Percentiles rank a stretch among this genome's conserved stretches.
These are phyloP conservation scores for Calypte anna DNA, from an alignment of 2,113 vertebrate genomes.

Conservation along the genomic window DNA sequence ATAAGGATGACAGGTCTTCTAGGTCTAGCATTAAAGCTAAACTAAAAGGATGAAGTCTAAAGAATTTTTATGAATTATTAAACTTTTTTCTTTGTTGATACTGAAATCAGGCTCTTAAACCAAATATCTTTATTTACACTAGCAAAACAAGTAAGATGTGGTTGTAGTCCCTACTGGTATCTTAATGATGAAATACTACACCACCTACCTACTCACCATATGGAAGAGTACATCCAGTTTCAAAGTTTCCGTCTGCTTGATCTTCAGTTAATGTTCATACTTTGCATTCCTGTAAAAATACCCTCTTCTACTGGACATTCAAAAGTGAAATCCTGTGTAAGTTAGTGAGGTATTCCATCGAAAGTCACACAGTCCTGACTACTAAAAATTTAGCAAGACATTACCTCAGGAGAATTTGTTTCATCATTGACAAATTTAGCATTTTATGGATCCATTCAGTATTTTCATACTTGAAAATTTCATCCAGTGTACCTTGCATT, in stretches of 20 bases:
- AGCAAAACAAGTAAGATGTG: background rate
- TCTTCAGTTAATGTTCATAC: background rate
- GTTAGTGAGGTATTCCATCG: background rate
- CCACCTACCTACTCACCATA: background rate
- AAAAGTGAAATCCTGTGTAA: background rate
- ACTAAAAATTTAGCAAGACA: background rate
- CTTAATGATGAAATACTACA: background rate
- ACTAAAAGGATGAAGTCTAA: background rate
- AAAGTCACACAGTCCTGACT: background rate
- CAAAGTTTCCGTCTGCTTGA: background rate
- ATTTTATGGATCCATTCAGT: background rate
- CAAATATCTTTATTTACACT: background rate
- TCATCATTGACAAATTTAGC: background rate
- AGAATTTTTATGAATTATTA: background rate
- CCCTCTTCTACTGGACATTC: background rate
- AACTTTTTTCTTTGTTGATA: background rate
- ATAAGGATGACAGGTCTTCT: background rate
- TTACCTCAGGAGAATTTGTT: background rate
- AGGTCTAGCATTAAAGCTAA: background rate
- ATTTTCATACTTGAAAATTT: background rate
- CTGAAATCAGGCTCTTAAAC: background rate
- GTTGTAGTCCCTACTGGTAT: background rate
- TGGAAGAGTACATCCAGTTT: background rate
- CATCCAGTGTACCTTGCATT: background rate
- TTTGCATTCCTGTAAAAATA: background rate